A percentile compares a stretch with the other conserved stretches of the same genome.
Evolutionary conservation across 53 echinoderm and acorn worm genomes (phyloP).

Genomic region (Crossaster papposus): DNA sequence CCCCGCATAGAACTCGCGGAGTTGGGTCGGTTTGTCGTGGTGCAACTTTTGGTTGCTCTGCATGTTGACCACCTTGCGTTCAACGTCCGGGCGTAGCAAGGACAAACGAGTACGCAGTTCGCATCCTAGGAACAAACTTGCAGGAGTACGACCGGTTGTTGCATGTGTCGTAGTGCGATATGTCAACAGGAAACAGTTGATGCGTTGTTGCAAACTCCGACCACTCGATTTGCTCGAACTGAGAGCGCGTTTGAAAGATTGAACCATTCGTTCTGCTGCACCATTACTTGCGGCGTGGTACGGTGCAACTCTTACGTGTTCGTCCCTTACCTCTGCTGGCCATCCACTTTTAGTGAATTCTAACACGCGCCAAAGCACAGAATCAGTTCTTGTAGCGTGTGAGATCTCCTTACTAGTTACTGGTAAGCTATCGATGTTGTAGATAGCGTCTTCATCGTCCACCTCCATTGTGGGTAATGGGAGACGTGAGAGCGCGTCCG

Average conservation of each 20-base stretch:
- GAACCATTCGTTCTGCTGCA: slow-evolving; percentile 58
- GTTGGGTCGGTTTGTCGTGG: no score
- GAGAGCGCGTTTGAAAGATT: slow-evolving; percentile 51
- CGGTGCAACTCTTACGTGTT: slow-evolving; percentile 37
- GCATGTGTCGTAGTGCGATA: no score
- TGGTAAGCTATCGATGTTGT: slow-evolving; percentile 44
- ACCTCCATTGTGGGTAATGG: slow-evolving; percentile 22
- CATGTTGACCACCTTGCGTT: no score
- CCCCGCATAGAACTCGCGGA: no score
- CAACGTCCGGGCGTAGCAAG: no score
- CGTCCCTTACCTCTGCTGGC: slow-evolving; percentile 28
- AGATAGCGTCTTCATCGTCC: slow-evolving; percentile 32
- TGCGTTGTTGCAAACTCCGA: slow-evolving; percentile 47
- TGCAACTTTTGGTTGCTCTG: no score
- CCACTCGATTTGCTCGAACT: slow-evolving; percentile 16
- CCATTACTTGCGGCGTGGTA: slow-evolving; percentile 64
- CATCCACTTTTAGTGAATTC: slow-evolving; percentile 56
- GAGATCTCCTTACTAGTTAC: slow-evolving; percentile 53
- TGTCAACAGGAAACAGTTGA: slow-evolving; percentile 58
- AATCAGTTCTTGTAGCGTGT: slow-evolving; percentile 57
- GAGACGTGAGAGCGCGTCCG: slow-evolving; percentile 60
- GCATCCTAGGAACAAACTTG: no score
- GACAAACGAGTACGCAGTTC: no score
- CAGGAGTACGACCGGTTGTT: no score
- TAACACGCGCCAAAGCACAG: slow-evolving; percentile 52